These are phyloP conservation scores for Ciconia maguari DNA, from an alignment of 2,113 vertebrate genomes.

Conservation along the genomic window DNA sequence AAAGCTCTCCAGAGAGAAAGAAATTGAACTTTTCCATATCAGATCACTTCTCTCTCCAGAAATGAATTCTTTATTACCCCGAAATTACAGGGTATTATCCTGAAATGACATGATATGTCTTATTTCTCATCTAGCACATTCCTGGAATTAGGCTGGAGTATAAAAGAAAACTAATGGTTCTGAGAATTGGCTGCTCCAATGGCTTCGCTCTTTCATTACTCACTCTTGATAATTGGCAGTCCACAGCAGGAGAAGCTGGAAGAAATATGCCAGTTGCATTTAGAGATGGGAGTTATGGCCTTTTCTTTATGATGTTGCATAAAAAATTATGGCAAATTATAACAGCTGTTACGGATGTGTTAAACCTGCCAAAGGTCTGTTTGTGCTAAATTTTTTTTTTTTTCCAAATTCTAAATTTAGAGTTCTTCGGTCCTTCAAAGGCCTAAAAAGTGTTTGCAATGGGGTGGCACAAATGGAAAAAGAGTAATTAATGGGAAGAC, in stretches of 20 bases:
- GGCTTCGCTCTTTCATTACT: constrained; percentile 56
- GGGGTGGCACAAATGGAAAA: neutral
- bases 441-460: neutral
- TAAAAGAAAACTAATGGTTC: constrained; percentile 76
- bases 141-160: constrained; percentile 73
- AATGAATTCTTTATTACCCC: constrained; percentile 81
- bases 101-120: constrained; percentile 80
- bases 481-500: neutral
- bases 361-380: constrained; percentile 55
- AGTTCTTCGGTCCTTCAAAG: neutral
- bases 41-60: constrained; percentile 71
- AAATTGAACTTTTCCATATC: constrained; percentile 78
- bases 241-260: constrained; percentile 34
- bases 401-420: neutral
- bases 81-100: constrained; percentile 82
- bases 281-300: constrained; percentile 45
- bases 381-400: constrained; percentile 13
- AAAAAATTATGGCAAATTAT: constrained; percentile 65
- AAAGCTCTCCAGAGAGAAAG: constrained; percentile 75
- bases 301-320: constrained; percentile 53
- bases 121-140: constrained; percentile 74
- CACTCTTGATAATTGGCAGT: constrained; percentile 60
- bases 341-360: constrained; percentile 62
- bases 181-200: constrained; percentile 71
- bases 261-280: constrained; percentile 53